Evolutionary conservation across 2,888 invertebrate genomes (phyloP).

Genomic region (Hipparchia sbordonii): DNA sequence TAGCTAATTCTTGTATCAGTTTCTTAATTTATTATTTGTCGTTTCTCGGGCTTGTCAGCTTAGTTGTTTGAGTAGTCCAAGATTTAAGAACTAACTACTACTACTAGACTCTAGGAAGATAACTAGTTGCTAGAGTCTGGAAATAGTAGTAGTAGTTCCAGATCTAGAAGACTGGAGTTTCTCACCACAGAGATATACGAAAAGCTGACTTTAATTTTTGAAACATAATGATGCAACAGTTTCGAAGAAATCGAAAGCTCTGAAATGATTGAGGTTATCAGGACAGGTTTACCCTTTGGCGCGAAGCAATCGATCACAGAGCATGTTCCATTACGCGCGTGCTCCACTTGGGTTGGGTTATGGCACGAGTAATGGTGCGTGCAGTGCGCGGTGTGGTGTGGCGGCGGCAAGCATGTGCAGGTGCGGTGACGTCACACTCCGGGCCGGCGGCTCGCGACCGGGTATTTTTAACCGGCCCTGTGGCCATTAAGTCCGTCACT

Average conservation of each 20-base stretch:
- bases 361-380: neutral
- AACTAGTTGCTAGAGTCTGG: too few species aligned
- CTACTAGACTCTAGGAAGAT: too few species aligned
- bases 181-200: too few species aligned
- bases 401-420: slow-evolving; percentile 26
- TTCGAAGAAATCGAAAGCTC: neutral
- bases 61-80: neutral
- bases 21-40: neutral
- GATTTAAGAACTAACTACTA: neutral
- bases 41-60: neutral
- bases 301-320: slow-evolving; percentile 7
- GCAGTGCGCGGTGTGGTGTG: slow-evolving; percentile 5
- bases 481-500: slow-evolving; percentile 40
- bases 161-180: too few species aligned
- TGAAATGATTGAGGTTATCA: slow-evolving; percentile 14
- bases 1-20: neutral
- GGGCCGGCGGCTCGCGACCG: slow-evolving; percentile 41
- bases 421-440: slow-evolving; percentile 41
- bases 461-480: slow-evolving; percentile 48
- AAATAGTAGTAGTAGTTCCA: too few species aligned
- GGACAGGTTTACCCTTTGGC: neutral
- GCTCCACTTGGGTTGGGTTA: neutral
- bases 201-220: neutral
- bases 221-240: neutral
- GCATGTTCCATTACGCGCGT: slow-evolving; percentile 4